Base-by-base conservation (phyloP, 2,797 vertebrate species). In the Sebastes minor region DNA sequence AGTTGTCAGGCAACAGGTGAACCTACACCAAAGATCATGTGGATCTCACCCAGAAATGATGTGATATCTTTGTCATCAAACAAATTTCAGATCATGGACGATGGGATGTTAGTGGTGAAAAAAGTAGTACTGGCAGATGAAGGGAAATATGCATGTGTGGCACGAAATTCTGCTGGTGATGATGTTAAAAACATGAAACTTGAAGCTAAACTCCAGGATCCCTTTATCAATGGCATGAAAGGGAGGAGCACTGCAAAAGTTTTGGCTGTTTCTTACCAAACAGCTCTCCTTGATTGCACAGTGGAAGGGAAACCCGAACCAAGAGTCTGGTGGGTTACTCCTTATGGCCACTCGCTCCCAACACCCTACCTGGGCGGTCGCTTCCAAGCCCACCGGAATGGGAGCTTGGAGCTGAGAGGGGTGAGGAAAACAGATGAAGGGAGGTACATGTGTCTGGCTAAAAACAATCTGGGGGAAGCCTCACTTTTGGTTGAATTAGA, bases 361-460 rank as follows among this genome's bases (percentile, higher is more conserved):
- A 81, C 85, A 22, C 94, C 95, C 28, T 96, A 96, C 73, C 81
- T 94, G 2, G 95, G 95, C 1, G 95, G 96, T 12, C 94, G 96
- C 61, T 95, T 97, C 77, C 95, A 96, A 79, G 95, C 96, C 8
- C 96, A 96, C 80, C 86, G 55, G 28, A 96, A 96, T 14, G 95
- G 96, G 4, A 96, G 94, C 72, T 88, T 97, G 79, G 95, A 96
- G 82, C 67, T 97, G 59, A 91, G 96, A 75, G 95, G 95, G 5
- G 88, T 96, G 27, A 94, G 96, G 74, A 96, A 95, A 90, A 91
- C 94, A 1, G 96, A 97, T 68, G 94, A 95, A 80, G 96, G 96
- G 53, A 88, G 74, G 22, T 96, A 95, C 76, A 85, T 80, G 4
- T 97, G 96, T 81, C 49, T 92, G 67, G 95, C 95, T 20, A 95